A percentile compares a stretch with the other conserved stretches of the same genome.
phyloP scores from a whole-genome alignment of 2,888 invertebrate genomes.

The Tetanocera ferruginea region DNA sequence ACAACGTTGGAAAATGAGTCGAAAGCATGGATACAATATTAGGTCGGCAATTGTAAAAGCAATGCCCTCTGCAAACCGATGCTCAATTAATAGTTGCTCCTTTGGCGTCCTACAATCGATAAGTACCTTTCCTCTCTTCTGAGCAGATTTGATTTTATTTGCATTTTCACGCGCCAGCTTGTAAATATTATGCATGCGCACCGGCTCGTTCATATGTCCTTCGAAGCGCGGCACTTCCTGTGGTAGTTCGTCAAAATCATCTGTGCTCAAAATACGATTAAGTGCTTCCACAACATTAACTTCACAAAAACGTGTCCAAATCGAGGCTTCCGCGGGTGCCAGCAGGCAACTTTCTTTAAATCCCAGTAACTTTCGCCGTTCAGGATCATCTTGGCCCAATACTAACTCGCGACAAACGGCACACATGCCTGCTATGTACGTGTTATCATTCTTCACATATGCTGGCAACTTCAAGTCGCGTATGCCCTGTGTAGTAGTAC shows the following conservation, averaged over 20 bases:
- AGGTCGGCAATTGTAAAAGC: slow-evolving; percentile 87
- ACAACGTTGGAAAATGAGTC: slow-evolving; percentile 73
- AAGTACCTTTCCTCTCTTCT: slow-evolving; percentile 62
- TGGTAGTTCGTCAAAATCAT: slow-evolving; percentile 72
- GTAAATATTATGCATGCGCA: slow-evolving; percentile 87
- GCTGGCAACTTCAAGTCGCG: slow-evolving; percentile 74
- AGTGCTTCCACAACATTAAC: slow-evolving; percentile 78
- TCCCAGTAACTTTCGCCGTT: slow-evolving; percentile 74
- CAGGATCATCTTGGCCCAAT: slow-evolving; percentile 63
- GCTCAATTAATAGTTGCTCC: slow-evolving; percentile 70
- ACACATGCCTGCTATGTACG: slow-evolving; percentile 83
- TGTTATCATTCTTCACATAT: slow-evolving; percentile 73
- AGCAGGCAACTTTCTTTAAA: slow-evolving; percentile 85
- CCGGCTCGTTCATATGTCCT: slow-evolving; percentile 85
- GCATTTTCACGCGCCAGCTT: slow-evolving; percentile 77
- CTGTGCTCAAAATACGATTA: slow-evolving; percentile 48
- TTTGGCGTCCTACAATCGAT: slow-evolving; percentile 69
- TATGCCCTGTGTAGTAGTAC: slow-evolving; percentile 59
- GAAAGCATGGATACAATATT: slow-evolving; percentile 80
- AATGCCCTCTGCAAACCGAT: slow-evolving; percentile 87
- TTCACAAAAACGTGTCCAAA: slow-evolving; percentile 95
- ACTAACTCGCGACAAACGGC: slow-evolving; percentile 78
- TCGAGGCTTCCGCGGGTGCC: slow-evolving; percentile 86
- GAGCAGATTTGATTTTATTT: slow-evolving; percentile 57
- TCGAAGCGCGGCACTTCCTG: slow-evolving; percentile 84